Percentiles rank a stretch among this genome's conserved stretches.
These are phyloP conservation scores for Morinoia aosen DNA, from an alignment of 2,888 invertebrate genomes.

Conservation along the genomic window DNA sequence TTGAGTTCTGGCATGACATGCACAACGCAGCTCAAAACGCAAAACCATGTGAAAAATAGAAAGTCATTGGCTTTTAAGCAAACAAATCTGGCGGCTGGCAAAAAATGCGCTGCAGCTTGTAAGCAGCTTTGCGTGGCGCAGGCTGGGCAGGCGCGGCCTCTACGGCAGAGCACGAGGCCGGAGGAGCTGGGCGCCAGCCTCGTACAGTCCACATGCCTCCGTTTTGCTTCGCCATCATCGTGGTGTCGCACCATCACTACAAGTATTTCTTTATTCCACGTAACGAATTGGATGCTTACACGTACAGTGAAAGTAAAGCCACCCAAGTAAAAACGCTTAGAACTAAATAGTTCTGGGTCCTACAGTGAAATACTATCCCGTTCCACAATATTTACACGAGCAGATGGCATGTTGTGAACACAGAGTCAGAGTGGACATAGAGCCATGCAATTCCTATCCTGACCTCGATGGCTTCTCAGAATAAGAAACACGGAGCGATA, in stretches of 20 bases:
- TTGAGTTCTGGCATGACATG: conserved; percentile 30
- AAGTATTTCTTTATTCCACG: too few species aligned
- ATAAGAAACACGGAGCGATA: too few species aligned
- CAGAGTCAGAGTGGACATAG: too few species aligned
- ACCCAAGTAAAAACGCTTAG: neutral
- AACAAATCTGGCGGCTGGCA: conserved; percentile 29
- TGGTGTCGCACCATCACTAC: neutral
- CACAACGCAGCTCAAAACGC: conserved; percentile 22
- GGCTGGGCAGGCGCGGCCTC: neutral
- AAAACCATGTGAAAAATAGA: conserved; percentile 32
- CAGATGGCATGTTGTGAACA: too few species aligned
- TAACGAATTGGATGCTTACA: too few species aligned
- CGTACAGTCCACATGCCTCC: neutral
- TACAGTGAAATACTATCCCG: neutral
- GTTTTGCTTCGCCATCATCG: neutral
- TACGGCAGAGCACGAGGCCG: neutral
- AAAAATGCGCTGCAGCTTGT: neutral
- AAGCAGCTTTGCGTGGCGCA: conserved; percentile 32
- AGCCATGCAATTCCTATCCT: too few species aligned
- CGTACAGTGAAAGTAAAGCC: too few species aligned
- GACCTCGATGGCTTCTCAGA: too few species aligned
- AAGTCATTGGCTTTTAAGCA: conserved; percentile 37
- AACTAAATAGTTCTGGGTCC: neutral
- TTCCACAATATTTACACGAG: too few species aligned
- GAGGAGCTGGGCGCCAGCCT: neutral